Evolutionary conservation across 2,797 vertebrate genomes (phyloP), one percentile per base, ranked within the genome.

Genomic region (Acropternis orthonyx): DNA sequence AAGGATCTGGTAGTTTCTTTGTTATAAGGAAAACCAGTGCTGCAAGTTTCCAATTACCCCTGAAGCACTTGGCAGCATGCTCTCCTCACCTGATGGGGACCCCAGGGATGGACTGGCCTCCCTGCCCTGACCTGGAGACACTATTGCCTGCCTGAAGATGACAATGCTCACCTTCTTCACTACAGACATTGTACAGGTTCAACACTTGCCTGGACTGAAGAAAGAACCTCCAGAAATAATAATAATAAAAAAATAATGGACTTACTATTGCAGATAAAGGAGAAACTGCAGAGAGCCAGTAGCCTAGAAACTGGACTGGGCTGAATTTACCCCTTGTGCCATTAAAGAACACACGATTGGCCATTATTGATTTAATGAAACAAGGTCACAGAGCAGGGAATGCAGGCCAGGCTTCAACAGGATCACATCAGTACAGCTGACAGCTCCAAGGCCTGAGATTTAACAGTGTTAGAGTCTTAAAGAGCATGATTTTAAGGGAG

Each of bases 371-470:
- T 93, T 73, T 59, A 66, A 88, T 11, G 59, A 89, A 72, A 46
- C 67, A 85, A 91, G 79, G 89, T 81, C 82, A 86, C 73, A 62
- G 39, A 74, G 39, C 51, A 88, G 89, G 75, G 76, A 61, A 52
- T 5, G 5, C 56, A 52, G 66, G 36, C 39, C 82, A 88, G 52
- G n/a, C 22, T 86, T 88, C 56, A 87, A 52, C 48, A 67, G 1
- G 8, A 41, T 21, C 24, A 2, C 58, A 62, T 84, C 73, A 55
- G 49, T 61, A 52, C 54, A 51, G 16, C 0, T 62, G 54, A 30
- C 37, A 83, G 83, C 63, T 36, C 56, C 51, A 61, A 91, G 85
- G 34, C 41, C 56, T 74, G 81, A 80, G 23, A 67, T 77, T 65
- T 71, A 74, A 52, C 44, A 56, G 39, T 6, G 2, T 68, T 43